These are phyloP conservation scores for Ornithoptera priamus DNA, from an alignment of 2,888 invertebrate species.

Conservation along the genomic window DNA sequence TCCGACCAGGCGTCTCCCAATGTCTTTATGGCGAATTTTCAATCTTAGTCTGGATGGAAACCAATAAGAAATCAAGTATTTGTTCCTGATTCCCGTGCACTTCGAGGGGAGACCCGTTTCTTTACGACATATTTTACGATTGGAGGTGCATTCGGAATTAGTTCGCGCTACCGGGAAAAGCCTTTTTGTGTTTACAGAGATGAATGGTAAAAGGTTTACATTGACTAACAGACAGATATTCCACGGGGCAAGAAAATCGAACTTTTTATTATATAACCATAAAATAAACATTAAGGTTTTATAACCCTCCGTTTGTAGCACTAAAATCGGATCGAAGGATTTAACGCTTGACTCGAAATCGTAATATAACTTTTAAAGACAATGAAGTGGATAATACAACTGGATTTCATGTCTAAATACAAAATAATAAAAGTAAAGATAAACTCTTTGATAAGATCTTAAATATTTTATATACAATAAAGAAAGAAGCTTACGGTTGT, in stretches of 20 bases:
- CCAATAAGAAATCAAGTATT: slow-evolving; percentile 80
- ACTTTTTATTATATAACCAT: slow-evolving; percentile 43
- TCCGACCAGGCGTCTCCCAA: slow-evolving; percentile 77
- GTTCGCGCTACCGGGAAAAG: slow-evolving; percentile 67
- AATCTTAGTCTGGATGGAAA: slow-evolving; percentile 77
- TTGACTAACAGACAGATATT: slow-evolving; percentile 56
- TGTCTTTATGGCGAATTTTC: slow-evolving; percentile 80
- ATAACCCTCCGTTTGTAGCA: slow-evolving; percentile 34
- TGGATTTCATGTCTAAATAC: slow-evolving; percentile 29
- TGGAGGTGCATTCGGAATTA: slow-evolving; percentile 79
- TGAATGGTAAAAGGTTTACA: slow-evolving; percentile 77
- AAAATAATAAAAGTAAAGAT: slow-evolving; percentile 23
- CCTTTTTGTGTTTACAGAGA: slow-evolving; percentile 75
- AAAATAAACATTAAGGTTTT: slow-evolving; percentile 30
- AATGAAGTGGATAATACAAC: slow-evolving; percentile 29
- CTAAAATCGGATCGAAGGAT: slow-evolving; percentile 32
- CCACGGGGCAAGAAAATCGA: slow-evolving; percentile 40
- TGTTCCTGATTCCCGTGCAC: slow-evolving; percentile 76
- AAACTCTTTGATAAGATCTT: slow-evolving; percentile 16
- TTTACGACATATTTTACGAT: slow-evolving; percentile 80
- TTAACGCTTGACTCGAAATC: slow-evolving; percentile 30
- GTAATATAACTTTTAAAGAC: slow-evolving; percentile 31
- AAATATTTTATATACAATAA: neutral
- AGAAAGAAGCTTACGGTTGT: neutral
- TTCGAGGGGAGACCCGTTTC: slow-evolving; percentile 72